Evolutionary conservation across 2,797 vertebrate species (phyloP).

Genomic region (Nannoperca obscura): DNA sequence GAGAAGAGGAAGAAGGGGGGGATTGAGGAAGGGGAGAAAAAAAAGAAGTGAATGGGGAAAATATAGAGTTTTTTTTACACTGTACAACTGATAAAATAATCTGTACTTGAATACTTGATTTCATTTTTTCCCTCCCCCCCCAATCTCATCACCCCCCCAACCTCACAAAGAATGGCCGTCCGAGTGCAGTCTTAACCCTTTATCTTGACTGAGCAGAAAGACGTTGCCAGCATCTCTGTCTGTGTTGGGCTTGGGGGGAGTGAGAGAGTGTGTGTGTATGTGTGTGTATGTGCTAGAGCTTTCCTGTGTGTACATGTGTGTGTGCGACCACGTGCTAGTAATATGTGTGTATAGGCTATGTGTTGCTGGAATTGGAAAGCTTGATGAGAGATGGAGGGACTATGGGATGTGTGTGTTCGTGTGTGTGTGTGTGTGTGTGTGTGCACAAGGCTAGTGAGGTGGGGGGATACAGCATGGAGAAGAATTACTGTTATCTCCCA

Average conservation of each 20-base stretch:
- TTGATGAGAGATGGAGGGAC: slow-evolving; percentile 69
- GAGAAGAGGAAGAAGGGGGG: not conserved
- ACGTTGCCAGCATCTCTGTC: slow-evolving; percentile 91
- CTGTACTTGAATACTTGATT: slow-evolving; percentile 95
- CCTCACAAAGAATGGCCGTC: slow-evolving; percentile 90
- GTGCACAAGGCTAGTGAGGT: slow-evolving; percentile 43
- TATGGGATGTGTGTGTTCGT: slow-evolving; percentile 63
- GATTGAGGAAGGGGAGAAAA: slow-evolving; percentile 5
- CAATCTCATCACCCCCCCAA: slow-evolving; percentile 45
- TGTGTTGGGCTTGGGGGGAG: slow-evolving; percentile 50
- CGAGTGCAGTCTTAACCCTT: slow-evolving; percentile 98
- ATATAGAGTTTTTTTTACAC: slow-evolving; percentile 84
- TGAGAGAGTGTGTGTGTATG: slow-evolving; percentile 24
- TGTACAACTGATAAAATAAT: slow-evolving; percentile 94
- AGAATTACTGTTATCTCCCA: slow-evolving; percentile 99
- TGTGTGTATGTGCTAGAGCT: slow-evolving; percentile 22
- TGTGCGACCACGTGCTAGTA: slow-evolving; percentile 15
- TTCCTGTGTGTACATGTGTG: slow-evolving; percentile 11
- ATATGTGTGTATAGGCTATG: slow-evolving; percentile 67
- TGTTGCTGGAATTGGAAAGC: slow-evolving; percentile 59
- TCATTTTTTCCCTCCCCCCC: slow-evolving; percentile 75
- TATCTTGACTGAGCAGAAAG: slow-evolving; percentile 98
- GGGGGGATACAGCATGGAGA: slow-evolving; percentile 89
- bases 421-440: slow-evolving; percentile 28
- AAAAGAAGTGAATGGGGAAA: slow-evolving; percentile 86